Percentiles rank a stretch among this genome's conserved stretches.
phyloP scores from a whole-genome alignment of 2,888 invertebrate species.

The Drosophila tanythrix region DNA sequence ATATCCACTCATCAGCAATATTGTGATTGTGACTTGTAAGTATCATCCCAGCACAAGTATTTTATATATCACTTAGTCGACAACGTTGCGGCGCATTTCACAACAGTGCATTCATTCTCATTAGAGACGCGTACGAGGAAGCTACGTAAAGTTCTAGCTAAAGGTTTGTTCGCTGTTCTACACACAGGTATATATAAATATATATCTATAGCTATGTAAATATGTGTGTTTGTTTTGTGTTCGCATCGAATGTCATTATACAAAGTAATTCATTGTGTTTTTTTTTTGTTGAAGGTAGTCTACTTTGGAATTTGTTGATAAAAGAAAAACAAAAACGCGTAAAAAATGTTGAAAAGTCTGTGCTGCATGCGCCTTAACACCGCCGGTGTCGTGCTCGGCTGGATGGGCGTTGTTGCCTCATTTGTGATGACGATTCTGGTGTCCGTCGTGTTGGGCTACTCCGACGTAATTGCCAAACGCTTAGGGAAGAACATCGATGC shows the following conservation, averaged over 20 bases:
- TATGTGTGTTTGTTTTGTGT: background rate
- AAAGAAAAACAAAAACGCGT: background rate
- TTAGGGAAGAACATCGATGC: background rate
- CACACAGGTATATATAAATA: background rate
- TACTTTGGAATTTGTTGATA: background rate
- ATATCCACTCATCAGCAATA: background rate
- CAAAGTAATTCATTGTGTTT: constrained; percentile 1
- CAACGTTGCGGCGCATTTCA: background rate
- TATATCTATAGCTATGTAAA: background rate
- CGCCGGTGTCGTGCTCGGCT: constrained; percentile 82
- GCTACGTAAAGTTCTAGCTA: background rate
- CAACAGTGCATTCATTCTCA: constrained; percentile 18
- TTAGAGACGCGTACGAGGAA: constrained; percentile 3
- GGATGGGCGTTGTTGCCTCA: constrained; percentile 75
- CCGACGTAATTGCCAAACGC: constrained; percentile 53
- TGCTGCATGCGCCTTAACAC: constrained; percentile 81
- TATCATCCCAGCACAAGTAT: constrained; percentile 19
- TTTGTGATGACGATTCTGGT: constrained; percentile 61
- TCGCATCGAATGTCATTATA: constrained; percentile 3
- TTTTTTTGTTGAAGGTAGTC: background rate
- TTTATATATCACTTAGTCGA: background rate
- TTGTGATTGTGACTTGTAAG: background rate
- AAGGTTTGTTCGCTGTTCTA: background rate
- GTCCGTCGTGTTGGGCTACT: constrained; percentile 48
- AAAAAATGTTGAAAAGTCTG: constrained; percentile 67